Conservation (phyloP, 1,140 invertebrate genomes). For the Nebria ingens region DNA sequence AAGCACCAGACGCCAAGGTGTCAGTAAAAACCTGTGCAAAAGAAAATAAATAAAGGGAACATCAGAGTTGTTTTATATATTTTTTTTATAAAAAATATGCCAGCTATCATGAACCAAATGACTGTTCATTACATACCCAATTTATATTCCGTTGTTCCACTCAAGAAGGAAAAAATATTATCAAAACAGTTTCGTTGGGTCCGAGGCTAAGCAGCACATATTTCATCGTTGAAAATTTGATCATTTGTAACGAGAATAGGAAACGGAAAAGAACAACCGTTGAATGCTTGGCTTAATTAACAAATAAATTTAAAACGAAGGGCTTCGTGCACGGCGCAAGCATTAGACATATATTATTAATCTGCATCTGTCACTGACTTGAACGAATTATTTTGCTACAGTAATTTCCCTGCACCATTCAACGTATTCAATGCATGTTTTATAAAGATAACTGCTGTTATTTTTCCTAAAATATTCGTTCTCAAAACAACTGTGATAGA, state of each 20-base stretch:
- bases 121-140: not conserved
- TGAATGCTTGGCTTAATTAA: not conserved
- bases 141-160: not conserved
- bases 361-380: not conserved
- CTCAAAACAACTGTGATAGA: too few species aligned
- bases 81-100: not conserved
- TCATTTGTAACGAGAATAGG: not conserved
- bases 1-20: not conserved
- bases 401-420: too few species aligned
- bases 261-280: not conserved
- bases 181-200: not conserved
- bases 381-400: too few species aligned
- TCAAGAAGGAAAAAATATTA: not conserved
- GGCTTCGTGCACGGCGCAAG: too few species aligned
- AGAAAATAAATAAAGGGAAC: too few species aligned
- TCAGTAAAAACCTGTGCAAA: not conserved
- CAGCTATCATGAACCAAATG: conserved; percentile 1
- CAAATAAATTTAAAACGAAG: not conserved
- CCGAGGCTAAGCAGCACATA: not conserved
- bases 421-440: too few species aligned
- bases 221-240: not conserved
- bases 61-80: not conserved
- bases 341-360: not conserved
- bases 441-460: too few species aligned
- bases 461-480: too few species aligned